Conservation (phyloP, 1,140 invertebrate genomes). For the Colletes gigas region DNA sequence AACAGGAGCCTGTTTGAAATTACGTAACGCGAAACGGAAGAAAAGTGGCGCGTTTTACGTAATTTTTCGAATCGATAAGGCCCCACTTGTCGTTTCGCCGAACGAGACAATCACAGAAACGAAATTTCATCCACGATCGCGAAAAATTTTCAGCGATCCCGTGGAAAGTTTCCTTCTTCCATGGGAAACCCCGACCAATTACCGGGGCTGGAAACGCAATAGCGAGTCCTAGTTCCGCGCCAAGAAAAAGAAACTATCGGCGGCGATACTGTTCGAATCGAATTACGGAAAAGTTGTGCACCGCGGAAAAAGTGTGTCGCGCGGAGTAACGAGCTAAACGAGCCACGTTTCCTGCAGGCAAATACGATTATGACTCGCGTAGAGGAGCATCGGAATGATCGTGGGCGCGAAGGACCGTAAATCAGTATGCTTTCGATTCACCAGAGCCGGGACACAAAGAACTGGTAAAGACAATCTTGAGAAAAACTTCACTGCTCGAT, state of each 20-base stretch:
- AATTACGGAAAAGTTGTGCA: neutral
- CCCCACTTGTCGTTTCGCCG: too few species aligned
- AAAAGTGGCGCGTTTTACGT: neutral
- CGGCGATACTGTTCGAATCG: neutral
- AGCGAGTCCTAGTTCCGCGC: neutral
- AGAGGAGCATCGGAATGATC: neutral
- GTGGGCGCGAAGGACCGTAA: neutral
- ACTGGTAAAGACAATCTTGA: too few species aligned
- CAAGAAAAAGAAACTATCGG: neutral
- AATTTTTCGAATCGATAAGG: neutral
- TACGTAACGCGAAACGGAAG: neutral
- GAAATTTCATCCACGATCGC: too few species aligned
- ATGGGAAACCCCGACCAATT: slow-evolving; percentile 10
- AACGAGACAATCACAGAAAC: too few species aligned
- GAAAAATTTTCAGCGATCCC: too few species aligned
- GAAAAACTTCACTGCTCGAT: too few species aligned
- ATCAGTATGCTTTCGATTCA: too few species aligned
- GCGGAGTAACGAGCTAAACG: neutral
- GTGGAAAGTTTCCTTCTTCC: slow-evolving; percentile 3
- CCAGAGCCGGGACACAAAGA: too few species aligned
- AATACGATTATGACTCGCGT: neutral
- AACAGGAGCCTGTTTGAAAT: neutral
- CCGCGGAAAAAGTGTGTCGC: neutral
- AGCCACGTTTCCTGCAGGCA: neutral
- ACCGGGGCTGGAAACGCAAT: slow-evolving; percentile 4